Base-by-base conservation (phyloP, 1,140 invertebrate species). In the Musca domestica region DNA sequence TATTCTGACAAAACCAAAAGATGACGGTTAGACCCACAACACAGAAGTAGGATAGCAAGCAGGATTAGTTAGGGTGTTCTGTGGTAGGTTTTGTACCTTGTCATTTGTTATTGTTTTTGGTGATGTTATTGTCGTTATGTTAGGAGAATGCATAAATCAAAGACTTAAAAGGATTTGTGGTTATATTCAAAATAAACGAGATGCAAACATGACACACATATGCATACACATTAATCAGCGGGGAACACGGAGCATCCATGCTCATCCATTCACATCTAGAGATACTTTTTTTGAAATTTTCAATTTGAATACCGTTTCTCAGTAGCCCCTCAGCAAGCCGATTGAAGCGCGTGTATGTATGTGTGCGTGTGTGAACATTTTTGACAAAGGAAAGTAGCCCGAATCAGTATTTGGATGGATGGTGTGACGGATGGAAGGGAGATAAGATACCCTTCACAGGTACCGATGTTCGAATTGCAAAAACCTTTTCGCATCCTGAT, bases 141-240 rank as follows among this genome's bases (percentile, higher is more conserved):
- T 56, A 15, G 7, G n/a, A 54, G n/a, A 25, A 19, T 56, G 52
- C 22, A 56, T 27, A 56, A 56, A 56, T 56, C 52, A 56, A 56
- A 25, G 52, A 15, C 25, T n/a, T 56, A 56, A 56, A 56, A 56
- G 52, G 52, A 56, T 56, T 56, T 56, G 52, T 27, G 52, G 52
- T 56, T 56, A 27, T 25, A 56, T 56, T 22, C 23, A 56, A 56
- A 20, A 54, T 54, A 54, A 15, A 41, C 14, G 20, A 56, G 5
- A 27, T 30, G 25, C n/a, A 56, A 56, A 56, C 22, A 56, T 27
- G 52, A 15, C 51, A 52, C 19, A 52, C 17, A 22, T 14, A 56
- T 25, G 25, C 51, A 54, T 22, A 22, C 51, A 54, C 51, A 54
- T 23, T 20, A 56, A 22, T 56, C 52, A 56, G 52, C 52, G 52